Evolutionary conservation across 1,140 invertebrate genomes (phyloP).

Genomic region (Drosophila neocordata): DNA sequence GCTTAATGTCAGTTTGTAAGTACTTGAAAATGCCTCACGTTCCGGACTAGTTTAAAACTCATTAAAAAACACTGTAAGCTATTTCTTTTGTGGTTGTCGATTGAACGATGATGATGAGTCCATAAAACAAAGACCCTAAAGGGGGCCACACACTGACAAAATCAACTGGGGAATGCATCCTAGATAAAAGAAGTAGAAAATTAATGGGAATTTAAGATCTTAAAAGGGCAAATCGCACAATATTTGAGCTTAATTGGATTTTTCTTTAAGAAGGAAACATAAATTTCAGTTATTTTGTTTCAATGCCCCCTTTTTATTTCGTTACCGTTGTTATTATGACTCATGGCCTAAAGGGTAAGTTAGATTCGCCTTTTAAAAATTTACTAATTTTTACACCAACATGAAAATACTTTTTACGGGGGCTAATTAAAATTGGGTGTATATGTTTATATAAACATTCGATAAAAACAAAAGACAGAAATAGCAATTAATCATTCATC

Average conservation of each 20-base stretch:
- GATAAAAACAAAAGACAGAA: conserved; percentile 9
- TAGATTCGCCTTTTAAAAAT: background rate
- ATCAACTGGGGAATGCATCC: conserved; percentile 21
- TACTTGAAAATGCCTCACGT: conserved; percentile 46
- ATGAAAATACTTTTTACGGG: conserved; percentile 26
- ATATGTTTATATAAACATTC: conserved; percentile 22
- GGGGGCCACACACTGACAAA: conserved; percentile 32
- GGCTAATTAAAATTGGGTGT: conserved; percentile 36
- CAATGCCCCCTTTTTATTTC: background rate
- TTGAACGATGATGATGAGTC: conserved; percentile 45
- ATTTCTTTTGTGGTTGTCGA: conserved; percentile 29
- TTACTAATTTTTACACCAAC: conserved; percentile 33
- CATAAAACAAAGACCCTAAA: conserved; percentile 34
- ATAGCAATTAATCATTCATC: conserved; percentile 44
- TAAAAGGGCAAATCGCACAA: conserved; percentile 7
- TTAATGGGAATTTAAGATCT: conserved; percentile 6
- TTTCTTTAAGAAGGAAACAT: background rate
- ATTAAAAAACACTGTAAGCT: conserved; percentile 19
- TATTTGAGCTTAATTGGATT: conserved; percentile 12
- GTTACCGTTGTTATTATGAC: conserved; percentile 17
- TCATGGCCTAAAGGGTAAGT: conserved; percentile 39
- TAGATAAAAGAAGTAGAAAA: conserved; percentile 12
- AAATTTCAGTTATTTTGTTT: background rate
- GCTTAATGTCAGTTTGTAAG: conserved; percentile 57
- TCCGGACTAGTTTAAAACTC: conserved; percentile 25